Evolutionary conservation across 2,888 invertebrate species (phyloP).

Genomic region (Spicauda simplicius): DNA sequence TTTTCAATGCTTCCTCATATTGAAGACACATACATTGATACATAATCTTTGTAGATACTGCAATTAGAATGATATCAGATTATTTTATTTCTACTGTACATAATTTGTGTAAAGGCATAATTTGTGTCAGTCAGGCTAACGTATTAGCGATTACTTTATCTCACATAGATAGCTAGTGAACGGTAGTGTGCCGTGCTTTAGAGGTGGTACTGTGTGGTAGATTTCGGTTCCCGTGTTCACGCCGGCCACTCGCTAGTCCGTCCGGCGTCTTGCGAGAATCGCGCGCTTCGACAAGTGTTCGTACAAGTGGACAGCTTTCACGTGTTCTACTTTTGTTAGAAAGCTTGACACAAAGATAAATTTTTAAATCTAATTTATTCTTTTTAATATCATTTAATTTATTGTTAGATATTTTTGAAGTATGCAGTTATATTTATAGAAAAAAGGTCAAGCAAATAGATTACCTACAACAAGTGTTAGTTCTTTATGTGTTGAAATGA

Average conservation of each 20-base stretch:
- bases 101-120: background rate
- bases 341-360: constrained; percentile 15
- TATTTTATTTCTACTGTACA: background rate
- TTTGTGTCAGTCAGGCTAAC: background rate
- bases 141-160: constrained; percentile 11
- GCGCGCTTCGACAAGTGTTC: constrained; percentile 22
- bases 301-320: constrained; percentile 33
- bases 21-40: too few relatives aligned
- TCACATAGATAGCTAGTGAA: constrained; percentile 18
- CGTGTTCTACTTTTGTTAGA: constrained; percentile 34
- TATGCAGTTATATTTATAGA: too few relatives aligned
- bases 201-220: constrained; percentile 21
- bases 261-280: constrained; percentile 22
- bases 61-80: background rate
- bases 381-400: background rate
- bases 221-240: constrained; percentile 1
- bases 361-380: background rate
- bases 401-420: background rate
- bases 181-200: constrained; percentile 21
- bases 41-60: too few relatives aligned
- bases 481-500: constrained; percentile 10
- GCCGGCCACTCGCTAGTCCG: constrained; percentile 18
- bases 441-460: too few relatives aligned
- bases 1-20: too few relatives aligned
- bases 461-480: background rate